phyloP scores from a whole-genome alignment of 2,113 vertebrate genomes.

The Ammodytes dubius region DNA sequence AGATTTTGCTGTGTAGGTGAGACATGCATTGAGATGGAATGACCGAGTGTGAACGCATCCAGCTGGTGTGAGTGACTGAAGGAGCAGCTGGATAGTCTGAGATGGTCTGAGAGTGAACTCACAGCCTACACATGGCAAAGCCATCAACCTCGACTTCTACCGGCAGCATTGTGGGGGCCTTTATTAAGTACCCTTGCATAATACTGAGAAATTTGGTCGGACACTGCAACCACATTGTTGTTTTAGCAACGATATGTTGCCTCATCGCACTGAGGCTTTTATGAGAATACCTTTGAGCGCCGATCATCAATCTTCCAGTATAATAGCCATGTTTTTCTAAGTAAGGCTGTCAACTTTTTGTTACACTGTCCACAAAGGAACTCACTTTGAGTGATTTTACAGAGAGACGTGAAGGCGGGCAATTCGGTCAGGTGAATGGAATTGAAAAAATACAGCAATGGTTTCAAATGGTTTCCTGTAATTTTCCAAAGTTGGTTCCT shows the following conservation, averaged over 20 bases:
- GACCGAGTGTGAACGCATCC: slow-evolving; percentile 56
- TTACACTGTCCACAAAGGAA: slow-evolving; percentile 56
- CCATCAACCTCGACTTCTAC: slow-evolving; percentile 53
- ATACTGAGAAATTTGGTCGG: slow-evolving; percentile 44
- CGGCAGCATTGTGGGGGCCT: slow-evolving; percentile 33
- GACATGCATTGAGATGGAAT: slow-evolving; percentile 27
- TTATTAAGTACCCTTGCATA: slow-evolving; percentile 41
- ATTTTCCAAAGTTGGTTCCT: slow-evolving; percentile 16
- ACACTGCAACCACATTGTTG: slow-evolving; percentile 58
- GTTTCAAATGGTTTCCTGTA: slow-evolving; percentile 21
- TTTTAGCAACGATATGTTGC: slow-evolving; percentile 55
- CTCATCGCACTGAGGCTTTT: not conserved
- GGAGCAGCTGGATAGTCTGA: slow-evolving; percentile 64
- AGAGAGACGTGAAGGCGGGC: slow-evolving; percentile 45
- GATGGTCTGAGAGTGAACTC: slow-evolving; percentile 63
- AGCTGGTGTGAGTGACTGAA: slow-evolving; percentile 59
- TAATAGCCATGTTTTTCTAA: slow-evolving; percentile 54
- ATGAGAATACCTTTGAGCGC: slow-evolving; percentile 31
- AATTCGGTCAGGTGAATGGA: slow-evolving; percentile 54
- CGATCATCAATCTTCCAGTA: slow-evolving; percentile 60
- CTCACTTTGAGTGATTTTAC: slow-evolving; percentile 65
- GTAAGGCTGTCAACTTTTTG: slow-evolving; percentile 51
- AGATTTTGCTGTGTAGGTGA: too few relatives aligned
- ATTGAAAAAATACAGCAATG: slow-evolving; percentile 23
- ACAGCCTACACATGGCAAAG: slow-evolving; percentile 67